Evolutionary conservation across 2,113 vertebrate species (phyloP), one percentile per base, ranked within the genome.

Genomic region (Pomatostomus ruficeps): DNA sequence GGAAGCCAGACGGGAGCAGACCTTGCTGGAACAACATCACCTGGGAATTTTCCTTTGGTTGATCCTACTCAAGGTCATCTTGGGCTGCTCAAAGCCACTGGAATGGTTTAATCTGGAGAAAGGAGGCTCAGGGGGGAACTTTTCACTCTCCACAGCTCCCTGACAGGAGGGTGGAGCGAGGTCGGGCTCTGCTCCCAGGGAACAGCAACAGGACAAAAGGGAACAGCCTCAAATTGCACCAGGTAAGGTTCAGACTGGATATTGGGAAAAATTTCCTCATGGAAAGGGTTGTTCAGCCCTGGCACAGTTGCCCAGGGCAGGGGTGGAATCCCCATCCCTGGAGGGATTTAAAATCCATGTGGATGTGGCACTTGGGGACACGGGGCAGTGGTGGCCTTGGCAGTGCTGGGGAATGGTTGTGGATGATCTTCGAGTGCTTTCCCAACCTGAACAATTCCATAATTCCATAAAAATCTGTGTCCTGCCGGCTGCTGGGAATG

Each of bases 141-240:
- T 20, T 26, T 15, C 14, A 10, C 36, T 38, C 55, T 11, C 22
- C 52, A 29, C 26, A 73, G 13, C 18, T 51, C 36, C 61, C 5
- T 29, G 38, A 1, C 8, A 81, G 33, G 33, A 73, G 28, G 23
- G 10, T 57, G 51, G 82, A 48, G 42, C 24, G 8, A 48, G 38
- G 28, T 14, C 2, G 5, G 59, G 33, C 38, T 74, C 68, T 88
- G 51, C 23, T 74, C 52, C 23, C 68, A 31, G 38, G 26, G 10
- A 58, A 45, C 43, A 28, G 51, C n/a, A 38, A 18, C 45, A 66
- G 76, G 38, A n/a, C 3, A 8, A 25, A 45, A 52, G 45, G 45
- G 7, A 59, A 59, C 4, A 2, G 2, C 0, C 28, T 38, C 2
- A 21, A 12, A 9, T 3, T 6, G 3, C 10, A 21, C 13, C n/a